These are phyloP conservation scores for Clarias macrocephalus DNA, from an alignment of 2,113 vertebrate genomes.

Conservation along the genomic window DNA sequence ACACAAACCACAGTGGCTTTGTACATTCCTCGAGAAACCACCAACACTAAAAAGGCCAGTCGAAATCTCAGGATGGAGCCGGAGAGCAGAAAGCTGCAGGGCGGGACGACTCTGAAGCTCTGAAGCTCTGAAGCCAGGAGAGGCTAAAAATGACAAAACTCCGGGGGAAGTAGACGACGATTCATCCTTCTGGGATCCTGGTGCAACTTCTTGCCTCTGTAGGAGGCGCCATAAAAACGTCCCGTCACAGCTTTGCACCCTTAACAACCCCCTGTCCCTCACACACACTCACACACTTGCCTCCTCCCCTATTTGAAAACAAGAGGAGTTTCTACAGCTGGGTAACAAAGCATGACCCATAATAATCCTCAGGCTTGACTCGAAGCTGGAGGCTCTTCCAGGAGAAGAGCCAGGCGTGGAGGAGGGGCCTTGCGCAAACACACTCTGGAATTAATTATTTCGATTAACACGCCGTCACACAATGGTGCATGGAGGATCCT, in stretches of 20 bases:
- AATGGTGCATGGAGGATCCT: neutral
- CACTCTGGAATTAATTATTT: conserved; percentile 71
- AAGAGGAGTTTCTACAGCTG: conserved; percentile 75
- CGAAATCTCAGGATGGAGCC: conserved; percentile 13
- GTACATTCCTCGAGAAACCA: neutral
- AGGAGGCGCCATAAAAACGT: conserved; percentile 41
- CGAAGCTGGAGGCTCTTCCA: conserved; percentile 68
- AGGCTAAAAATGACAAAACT: neutral
- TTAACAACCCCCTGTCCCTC: conserved; percentile 44
- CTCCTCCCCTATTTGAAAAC: conserved; percentile 64
- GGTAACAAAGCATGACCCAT: conserved; percentile 78
- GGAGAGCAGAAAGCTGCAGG: neutral
- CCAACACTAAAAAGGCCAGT: conserved; percentile 29
- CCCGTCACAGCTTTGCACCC: conserved; percentile 61
- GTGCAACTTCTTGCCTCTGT: conserved; percentile 44
- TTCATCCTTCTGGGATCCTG: conserved; percentile 43
- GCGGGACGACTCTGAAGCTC: neutral
- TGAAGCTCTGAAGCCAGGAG: no score
- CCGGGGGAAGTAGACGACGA: neutral
- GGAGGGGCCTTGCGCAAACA: conserved; percentile 57
- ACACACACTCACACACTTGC: conserved; percentile 31
- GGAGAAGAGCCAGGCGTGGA: conserved; percentile 62
- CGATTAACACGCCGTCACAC: conserved; percentile 67
- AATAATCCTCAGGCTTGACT: conserved; percentile 78
- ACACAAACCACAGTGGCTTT: conserved; percentile 12